phyloP scores from a whole-genome alignment of 2,113 vertebrate genomes.

The Atractosteus spatula region DNA sequence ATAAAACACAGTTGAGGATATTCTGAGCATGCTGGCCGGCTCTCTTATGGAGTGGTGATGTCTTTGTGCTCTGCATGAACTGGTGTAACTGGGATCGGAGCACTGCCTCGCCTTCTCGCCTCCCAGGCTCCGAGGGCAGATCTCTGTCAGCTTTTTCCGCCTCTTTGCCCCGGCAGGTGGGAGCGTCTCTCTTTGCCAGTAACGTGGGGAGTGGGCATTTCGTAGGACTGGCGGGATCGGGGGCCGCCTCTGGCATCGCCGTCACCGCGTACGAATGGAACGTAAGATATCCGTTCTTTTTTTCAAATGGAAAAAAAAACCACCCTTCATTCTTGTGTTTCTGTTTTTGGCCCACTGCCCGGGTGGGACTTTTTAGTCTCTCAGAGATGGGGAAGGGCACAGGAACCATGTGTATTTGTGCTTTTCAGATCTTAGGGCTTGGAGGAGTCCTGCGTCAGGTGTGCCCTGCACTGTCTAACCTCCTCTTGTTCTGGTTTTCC shows the following conservation, averaged over 20 bases:
- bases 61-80: too few species aligned
- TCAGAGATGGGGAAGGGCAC: too few species aligned
- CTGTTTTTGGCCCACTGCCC: not conserved
- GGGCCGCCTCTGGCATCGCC: slow-evolving; percentile 83
- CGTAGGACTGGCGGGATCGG: slow-evolving; percentile 89
- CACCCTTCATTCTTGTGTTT: not conserved
- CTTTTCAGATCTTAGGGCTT: too few species aligned
- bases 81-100: too few species aligned
- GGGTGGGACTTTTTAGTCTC: not conserved
- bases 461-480: too few species aligned
- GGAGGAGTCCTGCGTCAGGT: too few species aligned
- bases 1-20: too few species aligned
- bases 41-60: not conserved
- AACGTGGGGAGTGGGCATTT: slow-evolving; percentile 97
- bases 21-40: not conserved
- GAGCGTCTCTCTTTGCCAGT: slow-evolving; percentile 91
- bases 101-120: too few species aligned
- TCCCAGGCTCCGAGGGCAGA: too few species aligned
- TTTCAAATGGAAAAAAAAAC: too few species aligned
- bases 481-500: not conserved
- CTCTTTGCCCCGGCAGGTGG: slow-evolving; percentile 68
- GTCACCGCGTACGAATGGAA: slow-evolving; percentile 87
- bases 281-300: slow-evolving; percentile 55
- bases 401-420: too few species aligned
- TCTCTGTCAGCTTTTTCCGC: slow-evolving; percentile 6